A percentile compares a stretch with the other conserved stretches of the same genome.
phyloP scores from a whole-genome alignment of 2,888 invertebrate species.

The Drosophila austrosaltans region DNA sequence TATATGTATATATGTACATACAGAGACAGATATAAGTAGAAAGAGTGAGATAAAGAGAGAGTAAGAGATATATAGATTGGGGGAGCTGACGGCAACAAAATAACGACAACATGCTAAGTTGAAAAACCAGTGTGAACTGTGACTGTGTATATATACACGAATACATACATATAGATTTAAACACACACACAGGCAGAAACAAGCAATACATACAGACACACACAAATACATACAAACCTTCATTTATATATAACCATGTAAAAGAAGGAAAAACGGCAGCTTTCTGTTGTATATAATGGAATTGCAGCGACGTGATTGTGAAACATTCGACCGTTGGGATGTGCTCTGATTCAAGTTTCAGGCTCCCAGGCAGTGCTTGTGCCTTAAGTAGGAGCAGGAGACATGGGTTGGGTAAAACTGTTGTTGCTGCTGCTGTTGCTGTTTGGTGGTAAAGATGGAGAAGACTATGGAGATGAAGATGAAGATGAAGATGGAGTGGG shows the following conservation, averaged over 20 bases:
- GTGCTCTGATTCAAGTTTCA: constrained; percentile 82
- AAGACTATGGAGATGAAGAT: not conserved
- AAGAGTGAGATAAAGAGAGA: not conserved
- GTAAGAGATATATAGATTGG: constrained; percentile 13
- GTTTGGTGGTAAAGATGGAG: not conserved
- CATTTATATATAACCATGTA: constrained; percentile 22
- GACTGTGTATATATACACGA: constrained; percentile 42
- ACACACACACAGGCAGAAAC: not conserved
- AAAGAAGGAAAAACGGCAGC: constrained; percentile 36
- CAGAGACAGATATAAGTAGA: not conserved
- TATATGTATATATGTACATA: constrained; percentile 5
- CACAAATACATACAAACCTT: constrained; percentile 18
- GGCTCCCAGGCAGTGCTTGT: constrained; percentile 60
- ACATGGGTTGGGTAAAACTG: not conserved
- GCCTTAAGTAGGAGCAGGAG: constrained; percentile 39
- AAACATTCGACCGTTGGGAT: constrained; percentile 83
- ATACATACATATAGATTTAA: not conserved
- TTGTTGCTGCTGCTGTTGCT: not conserved
- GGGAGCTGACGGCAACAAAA: constrained; percentile 60
- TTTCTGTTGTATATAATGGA: constrained; percentile 79
- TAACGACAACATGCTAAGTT: constrained; percentile 69
- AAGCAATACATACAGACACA: not conserved
- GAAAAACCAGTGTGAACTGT: constrained; percentile 39
- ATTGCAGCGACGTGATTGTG: constrained; percentile 83
- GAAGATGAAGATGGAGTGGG: constrained; percentile 15